Percentiles rank a stretch among this genome's conserved stretches.
Conservation (phyloP, 2,888 invertebrate genomes). For the Agriopis marginaria region DNA sequence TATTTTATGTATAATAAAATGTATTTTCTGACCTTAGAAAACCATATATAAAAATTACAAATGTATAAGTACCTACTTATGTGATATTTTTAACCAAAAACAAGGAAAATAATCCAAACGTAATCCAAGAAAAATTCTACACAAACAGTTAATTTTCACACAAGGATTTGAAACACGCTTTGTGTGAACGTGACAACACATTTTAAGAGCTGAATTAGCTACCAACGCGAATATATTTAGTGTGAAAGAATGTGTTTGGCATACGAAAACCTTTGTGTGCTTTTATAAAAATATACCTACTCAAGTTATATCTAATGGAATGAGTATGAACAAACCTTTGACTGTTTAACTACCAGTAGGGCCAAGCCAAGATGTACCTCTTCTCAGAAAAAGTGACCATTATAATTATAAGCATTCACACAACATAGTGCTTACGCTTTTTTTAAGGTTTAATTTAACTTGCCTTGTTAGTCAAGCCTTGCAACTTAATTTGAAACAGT, state of each 20-base stretch:
- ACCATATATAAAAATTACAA: no score
- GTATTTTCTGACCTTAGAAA: no score
- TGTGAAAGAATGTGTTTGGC: constrained; percentile 48
- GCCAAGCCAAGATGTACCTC: no score
- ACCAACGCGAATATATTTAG: constrained; percentile 61
- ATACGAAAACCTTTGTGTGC: constrained; percentile 47
- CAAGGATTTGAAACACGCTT: constrained; percentile 58
- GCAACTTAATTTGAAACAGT: no score
- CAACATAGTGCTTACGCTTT: no score
- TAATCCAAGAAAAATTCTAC: constrained; percentile 34
- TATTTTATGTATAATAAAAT: no score
- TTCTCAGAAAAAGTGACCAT: neutral
- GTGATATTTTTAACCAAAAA: constrained; percentile 18
- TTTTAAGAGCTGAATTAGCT: constrained; percentile 72
- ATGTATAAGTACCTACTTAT: no score
- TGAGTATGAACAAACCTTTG: neutral
- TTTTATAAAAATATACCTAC: neutral
- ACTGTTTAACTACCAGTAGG: no score
- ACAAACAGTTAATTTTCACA: constrained; percentile 49
- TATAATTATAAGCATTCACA: no score
- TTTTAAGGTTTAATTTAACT: neutral
- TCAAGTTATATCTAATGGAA: neutral
- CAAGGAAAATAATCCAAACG: constrained; percentile 20
- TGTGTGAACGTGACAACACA: constrained; percentile 70
- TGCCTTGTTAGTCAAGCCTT: no score